Evolutionary conservation across 2,888 invertebrate genomes (phyloP).

Genomic region (Lypha dubia): DNA sequence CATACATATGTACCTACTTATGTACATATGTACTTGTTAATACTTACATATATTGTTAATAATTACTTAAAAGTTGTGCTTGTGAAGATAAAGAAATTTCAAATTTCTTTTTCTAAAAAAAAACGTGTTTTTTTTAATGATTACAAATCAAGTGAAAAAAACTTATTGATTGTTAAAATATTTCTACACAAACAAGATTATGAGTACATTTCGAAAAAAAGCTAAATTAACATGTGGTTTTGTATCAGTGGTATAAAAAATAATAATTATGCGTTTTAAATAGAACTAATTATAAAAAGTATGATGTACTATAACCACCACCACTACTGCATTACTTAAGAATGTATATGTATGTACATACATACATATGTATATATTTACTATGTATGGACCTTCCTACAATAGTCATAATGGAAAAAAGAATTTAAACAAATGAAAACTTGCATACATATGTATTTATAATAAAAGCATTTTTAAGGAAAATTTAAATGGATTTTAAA

Average conservation of each 20-base stretch:
- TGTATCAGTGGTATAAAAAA: slow-evolving; percentile 29
- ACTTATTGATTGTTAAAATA: slow-evolving; percentile 63
- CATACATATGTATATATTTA: not conserved
- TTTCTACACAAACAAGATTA: slow-evolving; percentile 22
- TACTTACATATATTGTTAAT: no score
- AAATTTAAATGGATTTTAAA: slow-evolving; percentile 58
- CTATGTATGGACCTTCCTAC: no score
- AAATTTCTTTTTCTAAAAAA: slow-evolving; percentile 44
- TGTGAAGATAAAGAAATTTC: slow-evolving; percentile 32
- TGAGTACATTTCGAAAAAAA: slow-evolving; percentile 30
- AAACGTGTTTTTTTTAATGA: slow-evolving; percentile 68
- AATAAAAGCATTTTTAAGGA: not conserved
- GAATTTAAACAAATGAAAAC: no score
- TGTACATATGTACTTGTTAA: no score
- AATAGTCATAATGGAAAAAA: no score
- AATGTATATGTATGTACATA: not conserved
- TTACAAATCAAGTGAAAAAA: slow-evolving; percentile 59
- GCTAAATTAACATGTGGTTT: slow-evolving; percentile 66
- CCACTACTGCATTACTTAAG: no score
- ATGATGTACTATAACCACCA: not conserved
- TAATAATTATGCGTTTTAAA: not conserved
- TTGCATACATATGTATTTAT: not conserved
- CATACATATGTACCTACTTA: no score
- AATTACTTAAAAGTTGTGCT: not conserved
- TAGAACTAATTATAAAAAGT: not conserved